Evolutionary conservation across 2,797 vertebrate species (phyloP), one percentile per base, ranked within the genome.

Genomic region (Scolopax rusticola): DNA sequence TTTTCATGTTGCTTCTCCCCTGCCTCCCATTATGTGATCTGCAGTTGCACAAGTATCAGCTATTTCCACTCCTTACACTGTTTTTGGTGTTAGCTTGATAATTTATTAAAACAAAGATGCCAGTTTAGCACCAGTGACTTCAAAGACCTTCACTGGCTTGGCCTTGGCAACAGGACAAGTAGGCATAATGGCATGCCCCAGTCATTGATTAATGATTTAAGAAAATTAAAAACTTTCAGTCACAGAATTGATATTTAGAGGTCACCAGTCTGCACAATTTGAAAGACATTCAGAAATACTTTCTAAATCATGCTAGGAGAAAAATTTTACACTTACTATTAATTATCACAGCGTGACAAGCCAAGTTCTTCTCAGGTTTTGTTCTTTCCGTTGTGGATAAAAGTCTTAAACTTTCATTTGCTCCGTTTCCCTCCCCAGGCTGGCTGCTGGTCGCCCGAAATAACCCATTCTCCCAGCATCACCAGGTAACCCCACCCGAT

Each of bases 211-310:
- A 51, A 80, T 15, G 43, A 91, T 77, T 88, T 70, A 92, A 71
- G 68, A 79, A 92, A 87, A 89, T 71, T 48, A 50, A 89, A 93
- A 70, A 70, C 75, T 85, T 91, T 40, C 47, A 80, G 64, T 77
- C 36, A 80, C 2, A 2, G 36, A 74, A 91, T 27, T 80, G 47
- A 43, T 85, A 92, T 83, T 93, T 87, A 89, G 71, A 92, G 71
- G 68, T 93, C 84, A 79, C n/a, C 16, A 36, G 10, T 25, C 48
- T 71, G 56, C 57, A 64, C 27, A 51, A 25, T 81, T 70, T 77
- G 47, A 92, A 92, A 87, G 54, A 73, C 15, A 33, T 47, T 84
- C 78, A 85, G 59, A 84, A 91, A 87, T 77, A 56, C 70, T 91
- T 89, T 92, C 82, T 85, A 40, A 89, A 56, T 70, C 60, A 74